These are phyloP conservation scores for Drosophila tripunctata DNA, from an alignment of 2,888 invertebrate genomes.

Conservation along the genomic window DNA sequence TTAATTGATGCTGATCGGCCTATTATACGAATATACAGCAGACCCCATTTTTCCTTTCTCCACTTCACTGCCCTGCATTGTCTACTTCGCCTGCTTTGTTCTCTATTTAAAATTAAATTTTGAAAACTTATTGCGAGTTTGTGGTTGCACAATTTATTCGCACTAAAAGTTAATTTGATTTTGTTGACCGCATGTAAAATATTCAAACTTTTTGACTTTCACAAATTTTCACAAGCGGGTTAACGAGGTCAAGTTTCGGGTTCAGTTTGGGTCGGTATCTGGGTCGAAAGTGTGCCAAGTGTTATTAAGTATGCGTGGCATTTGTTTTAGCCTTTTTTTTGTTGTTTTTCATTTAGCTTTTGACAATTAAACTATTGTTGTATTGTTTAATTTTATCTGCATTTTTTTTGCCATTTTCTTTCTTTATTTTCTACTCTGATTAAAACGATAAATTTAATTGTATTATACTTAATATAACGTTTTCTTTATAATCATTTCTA, in stretches of 20 bases:
- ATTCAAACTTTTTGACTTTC: slow-evolving; percentile 66
- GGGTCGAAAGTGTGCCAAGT: neutral
- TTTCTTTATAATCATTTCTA: too few relatives aligned
- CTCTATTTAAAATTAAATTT: slow-evolving; percentile 46
- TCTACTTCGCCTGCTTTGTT: neutral
- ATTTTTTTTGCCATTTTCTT: too few relatives aligned
- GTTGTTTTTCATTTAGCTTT: neutral
- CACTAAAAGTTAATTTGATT: slow-evolving; percentile 75
- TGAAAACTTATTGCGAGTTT: slow-evolving; percentile 38
- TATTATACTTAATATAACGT: too few relatives aligned
- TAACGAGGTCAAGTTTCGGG: neutral
- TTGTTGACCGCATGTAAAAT: slow-evolving; percentile 64
- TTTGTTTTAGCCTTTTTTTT: neutral
- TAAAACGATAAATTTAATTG: too few relatives aligned
- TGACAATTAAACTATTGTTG: neutral
- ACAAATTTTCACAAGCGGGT: slow-evolving; percentile 28
- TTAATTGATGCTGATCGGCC: slow-evolving; percentile 71
- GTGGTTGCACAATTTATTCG: slow-evolving; percentile 47
- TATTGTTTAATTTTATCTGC: neutral
- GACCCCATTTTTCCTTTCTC: accelerated
- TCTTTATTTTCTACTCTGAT: too few relatives aligned
- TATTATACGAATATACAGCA: slow-evolving; percentile 42
- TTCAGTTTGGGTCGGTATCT: neutral
- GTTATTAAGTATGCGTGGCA: neutral
- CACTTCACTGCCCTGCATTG: too few relatives aligned